A percentile compares a stretch with the other conserved stretches of the same genome.
These are phyloP conservation scores for Glyphotaelius pellucidus DNA, from an alignment of 2,888 invertebrate species.

Conservation along the genomic window DNA sequence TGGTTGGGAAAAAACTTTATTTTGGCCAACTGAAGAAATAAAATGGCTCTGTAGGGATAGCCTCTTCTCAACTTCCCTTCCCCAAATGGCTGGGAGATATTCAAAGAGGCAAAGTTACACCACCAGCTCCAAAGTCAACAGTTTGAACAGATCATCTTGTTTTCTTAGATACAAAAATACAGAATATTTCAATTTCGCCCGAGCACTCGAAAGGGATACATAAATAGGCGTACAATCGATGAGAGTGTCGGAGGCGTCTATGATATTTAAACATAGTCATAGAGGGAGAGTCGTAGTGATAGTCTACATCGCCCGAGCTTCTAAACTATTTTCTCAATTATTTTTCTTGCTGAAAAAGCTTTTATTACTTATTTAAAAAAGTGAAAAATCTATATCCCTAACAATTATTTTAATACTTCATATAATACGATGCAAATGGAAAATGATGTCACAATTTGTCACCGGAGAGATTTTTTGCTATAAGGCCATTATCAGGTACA, in stretches of 20 bases:
- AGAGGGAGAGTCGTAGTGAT: no score
- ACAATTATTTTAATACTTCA: no score
- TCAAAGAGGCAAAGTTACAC: background rate
- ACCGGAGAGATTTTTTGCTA: no score
- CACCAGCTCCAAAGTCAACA: background rate
- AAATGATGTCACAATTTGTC: no score
- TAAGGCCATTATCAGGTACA: no score
- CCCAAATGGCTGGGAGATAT: background rate
- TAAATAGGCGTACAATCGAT: background rate
- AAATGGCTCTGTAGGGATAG: background rate
- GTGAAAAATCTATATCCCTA: no score
- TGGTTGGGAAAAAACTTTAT: background rate
- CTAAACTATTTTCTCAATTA: no score
- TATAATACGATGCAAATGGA: no score
- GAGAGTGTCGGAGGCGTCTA: background rate
- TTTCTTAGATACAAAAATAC: background rate
- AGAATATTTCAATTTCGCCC: constrained; percentile 7
- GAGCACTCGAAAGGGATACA: background rate
- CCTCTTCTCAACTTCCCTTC: background rate
- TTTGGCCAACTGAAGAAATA: constrained; percentile 2
- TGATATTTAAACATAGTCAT: background rate
- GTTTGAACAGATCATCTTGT: constrained; percentile 6
- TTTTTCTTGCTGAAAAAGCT: no score
- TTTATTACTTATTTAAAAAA: no score
- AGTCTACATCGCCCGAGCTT: background rate